Evolutionary conservation across 1,140 invertebrate genomes (phyloP).

Genomic region (Rhopalosiphum padi): DNA sequence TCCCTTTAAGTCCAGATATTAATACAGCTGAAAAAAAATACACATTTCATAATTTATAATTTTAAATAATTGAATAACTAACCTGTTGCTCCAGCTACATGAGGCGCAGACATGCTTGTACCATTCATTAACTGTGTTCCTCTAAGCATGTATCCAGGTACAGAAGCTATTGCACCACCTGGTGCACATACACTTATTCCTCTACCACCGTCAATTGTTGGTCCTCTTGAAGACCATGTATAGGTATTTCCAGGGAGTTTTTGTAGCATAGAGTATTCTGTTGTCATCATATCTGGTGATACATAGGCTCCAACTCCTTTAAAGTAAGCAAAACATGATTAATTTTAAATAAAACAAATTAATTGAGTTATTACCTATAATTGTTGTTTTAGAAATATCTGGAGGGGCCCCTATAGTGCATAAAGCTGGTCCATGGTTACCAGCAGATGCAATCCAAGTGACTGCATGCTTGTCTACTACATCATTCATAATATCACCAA

Average conservation of each 20-base stretch:
- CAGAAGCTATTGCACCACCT: conserved; percentile 94
- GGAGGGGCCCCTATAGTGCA: conserved; percentile 93
- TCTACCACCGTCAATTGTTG: conserved; percentile 85
- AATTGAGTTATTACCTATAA: conserved; percentile 71
- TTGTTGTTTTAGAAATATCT: conserved; percentile 79
- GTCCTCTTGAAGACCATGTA: conserved; percentile 93
- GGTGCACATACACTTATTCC: conserved; percentile 93
- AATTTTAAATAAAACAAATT: too few relatives aligned
- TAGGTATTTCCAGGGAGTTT: conserved; percentile 85
- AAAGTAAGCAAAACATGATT: neutral
- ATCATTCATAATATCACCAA: conserved; percentile 86
- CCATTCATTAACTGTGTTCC: conserved; percentile 95
- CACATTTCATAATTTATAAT: neutral
- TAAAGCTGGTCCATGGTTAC: conserved; percentile 93
- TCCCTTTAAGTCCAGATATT: conserved; percentile 80
- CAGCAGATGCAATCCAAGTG: conserved; percentile 89
- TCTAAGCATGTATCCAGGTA: conserved; percentile 88
- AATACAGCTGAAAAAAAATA: conserved; percentile 71
- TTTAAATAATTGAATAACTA: conserved; percentile 60
- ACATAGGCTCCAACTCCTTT: conserved; percentile 93
- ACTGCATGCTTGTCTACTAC: conserved; percentile 92
- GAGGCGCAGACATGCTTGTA: conserved; percentile 95
- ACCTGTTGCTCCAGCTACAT: conserved; percentile 90
- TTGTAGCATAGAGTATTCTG: conserved; percentile 90
- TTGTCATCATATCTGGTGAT: conserved; percentile 96